Evolutionary conservation across 30 jellyfish, hydroid and myxozoan genomes (phyloP).

Genomic region (Aurelia sp.): DNA sequence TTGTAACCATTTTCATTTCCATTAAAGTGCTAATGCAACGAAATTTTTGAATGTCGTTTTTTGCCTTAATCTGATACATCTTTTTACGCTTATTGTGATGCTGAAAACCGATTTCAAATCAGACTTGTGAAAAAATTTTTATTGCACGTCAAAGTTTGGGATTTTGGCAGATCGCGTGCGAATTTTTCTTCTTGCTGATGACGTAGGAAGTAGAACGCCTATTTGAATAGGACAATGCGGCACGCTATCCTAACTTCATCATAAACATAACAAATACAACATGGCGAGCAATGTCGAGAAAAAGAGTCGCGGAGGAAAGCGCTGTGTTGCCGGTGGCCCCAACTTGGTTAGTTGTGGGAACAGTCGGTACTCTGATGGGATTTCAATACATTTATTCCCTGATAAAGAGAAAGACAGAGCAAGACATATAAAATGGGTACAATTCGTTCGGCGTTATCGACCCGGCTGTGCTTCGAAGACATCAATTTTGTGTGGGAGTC

Average conservation of each 20-base stretch:
- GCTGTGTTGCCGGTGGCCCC: slow-evolving; percentile 75
- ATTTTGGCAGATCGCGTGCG: slow-evolving; percentile 34
- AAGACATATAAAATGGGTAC: slow-evolving; percentile 43
- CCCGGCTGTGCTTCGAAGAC: slow-evolving; percentile 29
- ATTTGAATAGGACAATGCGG: neutral
- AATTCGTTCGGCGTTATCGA: slow-evolving; percentile 54
- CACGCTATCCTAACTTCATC: slow-evolving; percentile 28
- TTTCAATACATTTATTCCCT: slow-evolving; percentile 50
- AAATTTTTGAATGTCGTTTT: slow-evolving; percentile 5
- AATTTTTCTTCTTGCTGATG: slow-evolving; percentile 16
- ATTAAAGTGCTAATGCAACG: slow-evolving; percentile 20
- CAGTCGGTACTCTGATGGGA: slow-evolving; percentile 41
- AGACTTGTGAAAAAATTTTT: neutral
- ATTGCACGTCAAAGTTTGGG: slow-evolving; percentile 27
- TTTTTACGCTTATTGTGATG: slow-evolving; percentile 3
- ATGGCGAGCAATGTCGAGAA: slow-evolving; percentile 32
- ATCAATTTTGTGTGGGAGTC: slow-evolving; percentile 26
- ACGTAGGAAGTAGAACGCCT: slow-evolving; percentile 25
- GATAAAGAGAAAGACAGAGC: slow-evolving; percentile 22
- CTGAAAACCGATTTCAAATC: slow-evolving; percentile 19
- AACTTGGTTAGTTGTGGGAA: slow-evolving; percentile 45
- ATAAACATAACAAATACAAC: neutral
- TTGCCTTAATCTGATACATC: slow-evolving; percentile 15
- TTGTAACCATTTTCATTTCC: too few relatives aligned
- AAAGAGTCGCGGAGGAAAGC: slow-evolving; percentile 43